Conservation (phyloP, 2,888 invertebrate genomes). For the Orthosia gracilis region DNA sequence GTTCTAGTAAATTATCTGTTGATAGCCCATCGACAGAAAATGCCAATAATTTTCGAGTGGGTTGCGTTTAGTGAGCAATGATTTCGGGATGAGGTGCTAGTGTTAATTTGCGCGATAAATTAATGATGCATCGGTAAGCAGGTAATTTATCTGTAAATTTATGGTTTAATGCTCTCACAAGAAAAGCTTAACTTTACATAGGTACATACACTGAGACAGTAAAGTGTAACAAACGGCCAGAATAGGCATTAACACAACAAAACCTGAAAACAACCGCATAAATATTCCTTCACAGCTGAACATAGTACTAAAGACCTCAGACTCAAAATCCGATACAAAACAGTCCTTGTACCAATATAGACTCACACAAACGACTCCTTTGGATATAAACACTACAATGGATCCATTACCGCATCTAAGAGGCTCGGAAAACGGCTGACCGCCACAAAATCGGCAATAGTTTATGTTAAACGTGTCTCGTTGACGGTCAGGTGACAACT, state of each 20-base stretch:
- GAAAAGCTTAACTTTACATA: background rate
- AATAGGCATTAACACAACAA: constrained; percentile 5
- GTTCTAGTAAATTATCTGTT: background rate
- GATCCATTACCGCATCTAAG: constrained; percentile 68
- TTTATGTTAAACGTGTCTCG: constrained; percentile 66
- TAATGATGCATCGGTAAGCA: background rate
- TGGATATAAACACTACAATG: constrained; percentile 61
- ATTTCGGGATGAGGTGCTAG: background rate
- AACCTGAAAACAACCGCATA: constrained; percentile 17
- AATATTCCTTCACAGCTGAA: constrained; percentile 6
- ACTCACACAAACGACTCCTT: constrained; percentile 24
- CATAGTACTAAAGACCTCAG: constrained; percentile 2
- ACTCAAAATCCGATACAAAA: constrained; percentile 30
- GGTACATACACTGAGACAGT: background rate
- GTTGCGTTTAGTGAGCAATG: background rate
- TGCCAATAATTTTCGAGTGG: background rate
- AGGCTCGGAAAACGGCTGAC: constrained; percentile 50
- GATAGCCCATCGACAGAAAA: background rate
- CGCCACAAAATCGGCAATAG: constrained; percentile 65
- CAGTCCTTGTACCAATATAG: constrained; percentile 36
- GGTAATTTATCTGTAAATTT: too few species aligned
- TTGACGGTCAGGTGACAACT: constrained; percentile 75
- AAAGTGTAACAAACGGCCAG: background rate
- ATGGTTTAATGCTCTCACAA: background rate
- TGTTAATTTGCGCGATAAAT: background rate